Conservation (phyloP, 2,113 vertebrate species). For the Todiramphus saurophagus region DNA sequence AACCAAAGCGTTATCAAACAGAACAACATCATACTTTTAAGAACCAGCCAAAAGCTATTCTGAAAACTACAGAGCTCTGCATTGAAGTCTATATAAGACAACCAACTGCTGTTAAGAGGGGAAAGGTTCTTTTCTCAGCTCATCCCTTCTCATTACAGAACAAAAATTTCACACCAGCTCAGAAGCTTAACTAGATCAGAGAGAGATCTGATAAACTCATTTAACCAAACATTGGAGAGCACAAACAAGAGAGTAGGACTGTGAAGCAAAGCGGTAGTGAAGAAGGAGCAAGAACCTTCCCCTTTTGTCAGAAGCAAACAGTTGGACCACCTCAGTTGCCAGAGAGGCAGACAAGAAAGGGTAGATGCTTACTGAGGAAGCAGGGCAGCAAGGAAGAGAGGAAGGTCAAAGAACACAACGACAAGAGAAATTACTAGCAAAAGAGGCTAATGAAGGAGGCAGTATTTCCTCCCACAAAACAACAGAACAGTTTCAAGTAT, state of each 20-base stretch:
- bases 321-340: background rate
- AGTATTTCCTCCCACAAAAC: background rate
- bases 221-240: background rate
- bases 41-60: background rate
- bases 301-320: background rate
- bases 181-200: background rate
- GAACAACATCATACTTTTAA: rapidly evolving
- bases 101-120: background rate
- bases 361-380: background rate
- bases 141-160: background rate
- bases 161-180: background rate
- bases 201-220: background rate
- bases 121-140: background rate
- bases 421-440: background rate
- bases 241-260: background rate
- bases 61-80: background rate
- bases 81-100: background rate
- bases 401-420: background rate
- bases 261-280: background rate
- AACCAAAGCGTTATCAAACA: background rate
- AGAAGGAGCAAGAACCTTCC: background rate
- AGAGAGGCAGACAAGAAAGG: background rate
- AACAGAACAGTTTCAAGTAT: background rate
- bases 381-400: too few species aligned
- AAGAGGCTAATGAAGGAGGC: background rate